phyloP scores from a whole-genome alignment of 2,888 invertebrate genomes.

The Linnaemya tessellans region DNA sequence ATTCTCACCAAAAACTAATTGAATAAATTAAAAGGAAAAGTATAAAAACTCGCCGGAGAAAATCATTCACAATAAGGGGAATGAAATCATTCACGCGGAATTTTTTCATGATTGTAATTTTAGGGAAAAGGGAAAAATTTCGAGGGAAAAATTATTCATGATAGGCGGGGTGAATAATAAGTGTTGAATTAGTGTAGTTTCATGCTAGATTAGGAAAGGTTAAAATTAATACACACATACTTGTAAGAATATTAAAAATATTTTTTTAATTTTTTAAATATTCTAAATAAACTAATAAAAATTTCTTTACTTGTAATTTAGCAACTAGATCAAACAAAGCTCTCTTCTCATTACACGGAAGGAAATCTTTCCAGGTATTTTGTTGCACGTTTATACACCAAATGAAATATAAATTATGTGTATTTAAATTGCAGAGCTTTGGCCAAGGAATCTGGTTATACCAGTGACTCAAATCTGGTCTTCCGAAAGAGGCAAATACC shows the following conservation, averaged over 20 bases:
- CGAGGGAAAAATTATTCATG: too few species aligned
- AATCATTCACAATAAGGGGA: too few species aligned
- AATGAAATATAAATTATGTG: not conserved
- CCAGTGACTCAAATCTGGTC: constrained; percentile 94
- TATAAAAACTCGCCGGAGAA: too few species aligned
- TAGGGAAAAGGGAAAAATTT: too few species aligned
- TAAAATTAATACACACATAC: not conserved
- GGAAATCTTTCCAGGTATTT: constrained; percentile 91
- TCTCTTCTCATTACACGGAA: constrained; percentile 87
- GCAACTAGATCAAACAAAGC: constrained; percentile 89
- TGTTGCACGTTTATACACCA: not conserved
- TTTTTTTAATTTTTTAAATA: not conserved
- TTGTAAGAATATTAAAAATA: not conserved
- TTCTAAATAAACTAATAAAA: not conserved
- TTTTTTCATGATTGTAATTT: too few species aligned
- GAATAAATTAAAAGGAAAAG: too few species aligned
- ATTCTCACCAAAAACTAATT: too few species aligned
- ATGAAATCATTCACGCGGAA: too few species aligned
- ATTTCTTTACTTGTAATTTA: constrained; percentile 75
- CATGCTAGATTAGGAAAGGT: not conserved
- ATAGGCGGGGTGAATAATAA: too few species aligned
- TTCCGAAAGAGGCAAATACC: constrained; percentile 90
- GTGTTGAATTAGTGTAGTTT: not conserved
- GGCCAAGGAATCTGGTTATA: constrained; percentile 94
- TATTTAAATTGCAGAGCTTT: constrained; percentile 86